These are phyloP conservation scores for Drosophila albomicans DNA, from an alignment of 1,140 invertebrate genomes.

Conservation along the genomic window DNA sequence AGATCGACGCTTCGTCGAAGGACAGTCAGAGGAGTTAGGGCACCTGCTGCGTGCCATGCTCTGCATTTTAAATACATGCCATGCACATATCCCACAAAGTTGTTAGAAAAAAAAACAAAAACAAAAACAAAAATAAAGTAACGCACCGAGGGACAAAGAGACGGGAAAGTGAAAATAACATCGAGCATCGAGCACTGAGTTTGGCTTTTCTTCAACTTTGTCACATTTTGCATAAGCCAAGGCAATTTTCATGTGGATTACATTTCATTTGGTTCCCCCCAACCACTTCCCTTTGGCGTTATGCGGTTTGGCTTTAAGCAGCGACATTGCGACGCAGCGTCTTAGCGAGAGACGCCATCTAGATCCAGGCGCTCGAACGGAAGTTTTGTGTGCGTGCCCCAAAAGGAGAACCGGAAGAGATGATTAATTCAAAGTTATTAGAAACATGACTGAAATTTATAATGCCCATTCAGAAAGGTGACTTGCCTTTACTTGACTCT, in stretches of 20 bases:
- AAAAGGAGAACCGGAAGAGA: conserved; percentile 73
- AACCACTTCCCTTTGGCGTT: not conserved
- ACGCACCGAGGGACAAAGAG: not conserved
- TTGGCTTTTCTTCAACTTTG: conserved; percentile 62
- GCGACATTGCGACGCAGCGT: conserved; percentile 4
- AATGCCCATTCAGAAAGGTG: conserved; percentile 55
- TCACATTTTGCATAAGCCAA: conserved; percentile 69
- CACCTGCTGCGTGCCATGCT: conserved; percentile 38
- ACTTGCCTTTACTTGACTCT: conserved; percentile 18
- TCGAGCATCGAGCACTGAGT: conserved; percentile 13
- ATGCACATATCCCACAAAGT: conserved; percentile 7
- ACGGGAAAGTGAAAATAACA: not conserved
- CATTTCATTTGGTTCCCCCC: conserved; percentile 58
- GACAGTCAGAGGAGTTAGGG: not conserved
- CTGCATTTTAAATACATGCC: conserved; percentile 47
- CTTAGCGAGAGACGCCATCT: conserved; percentile 20
- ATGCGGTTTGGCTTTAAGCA: conserved; percentile 33
- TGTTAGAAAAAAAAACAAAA: not conserved
- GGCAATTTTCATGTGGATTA: conserved; percentile 76
- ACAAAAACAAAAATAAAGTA: conserved; percentile 5
- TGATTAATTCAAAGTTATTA: conserved; percentile 85
- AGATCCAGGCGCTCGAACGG: conserved; percentile 6
- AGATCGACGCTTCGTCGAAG: not conserved
- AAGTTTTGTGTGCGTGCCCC: conserved; percentile 44
- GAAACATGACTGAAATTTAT: conserved; percentile 84